Base-by-base conservation (phyloP, 2,113 vertebrate genomes). In the Psittacus erithacus region DNA sequence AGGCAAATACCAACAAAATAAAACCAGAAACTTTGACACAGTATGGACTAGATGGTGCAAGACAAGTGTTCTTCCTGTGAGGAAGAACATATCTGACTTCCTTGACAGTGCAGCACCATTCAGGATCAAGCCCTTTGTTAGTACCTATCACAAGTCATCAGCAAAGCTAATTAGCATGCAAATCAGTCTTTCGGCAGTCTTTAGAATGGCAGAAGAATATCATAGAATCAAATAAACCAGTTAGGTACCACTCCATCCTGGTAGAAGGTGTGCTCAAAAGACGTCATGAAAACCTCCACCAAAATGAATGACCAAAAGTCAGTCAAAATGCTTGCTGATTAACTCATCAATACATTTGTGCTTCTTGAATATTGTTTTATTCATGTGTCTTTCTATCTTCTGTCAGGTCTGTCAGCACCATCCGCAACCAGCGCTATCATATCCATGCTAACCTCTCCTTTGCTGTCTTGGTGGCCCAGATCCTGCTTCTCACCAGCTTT, bases 391-490 rank as follows among this genome's bases (percentile, higher is more conserved):
- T 13, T 65, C 29, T 88, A 10, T 50, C 29, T 73, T 29, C 62
- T 33, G 82, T 47, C 96, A 99, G 99, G 73, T 99, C 99, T 12
- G 99, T 99, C 65, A 99, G 98, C 93, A 99, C 99, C 93, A 99
- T 99, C 71, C 98, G 98, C 62, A 99, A 99, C 97, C 99, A 99
- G 82, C 99, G 99, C 60, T 99, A 99, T 96, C 99, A 99, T 95
- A 99, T 99, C 96, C 99, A 99, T 1, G 99, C 99, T 97, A 99
- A 99, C 95, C 97, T 99, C 88, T 99, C 99, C 53, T 99, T 98
- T 2, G 98, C 99, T 13, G 98, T 99, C 83, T 97, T 99, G 86
- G 98, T 99, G 97, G 99, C 99, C 20, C 99, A 99, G 98, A 98
- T 99, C 57, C 96, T 99, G 81, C 98, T 99, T 82, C 99, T 99